A percentile compares a stretch with the other conserved stretches of the same genome.
Evolutionary conservation across 2,888 invertebrate genomes (phyloP).

Genomic region (Zele albiditarsus): DNA sequence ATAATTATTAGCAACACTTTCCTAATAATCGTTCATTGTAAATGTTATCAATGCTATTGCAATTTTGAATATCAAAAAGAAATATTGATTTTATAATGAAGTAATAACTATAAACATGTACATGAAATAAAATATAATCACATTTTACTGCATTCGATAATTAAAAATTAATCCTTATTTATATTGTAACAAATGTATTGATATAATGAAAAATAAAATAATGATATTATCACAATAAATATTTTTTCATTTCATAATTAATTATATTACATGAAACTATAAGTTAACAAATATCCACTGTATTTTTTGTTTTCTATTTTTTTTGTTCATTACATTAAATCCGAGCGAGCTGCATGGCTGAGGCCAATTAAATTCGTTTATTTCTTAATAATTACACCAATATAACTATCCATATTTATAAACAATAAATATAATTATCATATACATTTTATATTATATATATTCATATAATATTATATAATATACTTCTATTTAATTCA

Average conservation of each 20-base stretch:
- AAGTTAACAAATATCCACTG: background rate
- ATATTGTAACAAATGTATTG: background rate
- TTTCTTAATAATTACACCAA: conserved; percentile 9
- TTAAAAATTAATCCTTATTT: background rate
- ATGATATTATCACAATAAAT: background rate
- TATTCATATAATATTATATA: no score
- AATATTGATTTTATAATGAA: background rate
- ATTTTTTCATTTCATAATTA: background rate
- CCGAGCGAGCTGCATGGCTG: background rate
- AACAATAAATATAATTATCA: conserved; percentile 5
- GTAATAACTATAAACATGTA: background rate
- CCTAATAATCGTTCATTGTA: background rate
- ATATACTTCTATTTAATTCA: background rate
- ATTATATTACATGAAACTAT: background rate
- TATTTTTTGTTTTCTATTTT: no score
- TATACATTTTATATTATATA: background rate
- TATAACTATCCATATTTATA: conserved; percentile 13
- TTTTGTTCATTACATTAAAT: background rate
- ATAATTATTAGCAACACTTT: background rate
- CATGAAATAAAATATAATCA: background rate
- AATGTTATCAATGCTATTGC: background rate
- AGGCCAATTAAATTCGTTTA: conserved; percentile 34
- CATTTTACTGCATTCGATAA: background rate
- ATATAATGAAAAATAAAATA: background rate
- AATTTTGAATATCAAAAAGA: background rate